phyloP scores from a whole-genome alignment of 2,888 invertebrate genomes.

The Coremacera marginata region DNA sequence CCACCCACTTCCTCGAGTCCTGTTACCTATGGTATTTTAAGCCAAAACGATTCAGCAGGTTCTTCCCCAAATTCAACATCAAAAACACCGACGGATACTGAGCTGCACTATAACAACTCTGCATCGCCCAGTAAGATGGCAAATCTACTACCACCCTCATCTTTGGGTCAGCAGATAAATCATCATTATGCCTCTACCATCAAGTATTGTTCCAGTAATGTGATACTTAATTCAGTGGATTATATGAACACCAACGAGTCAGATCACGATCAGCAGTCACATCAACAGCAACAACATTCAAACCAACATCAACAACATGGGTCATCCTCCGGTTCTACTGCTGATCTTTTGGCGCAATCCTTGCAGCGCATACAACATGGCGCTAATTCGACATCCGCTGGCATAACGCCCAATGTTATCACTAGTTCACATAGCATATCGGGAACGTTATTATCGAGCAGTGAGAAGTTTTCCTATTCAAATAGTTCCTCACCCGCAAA shows the following conservation, averaged over 20 bases:
- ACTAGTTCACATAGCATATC: conserved; percentile 45
- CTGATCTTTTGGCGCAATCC: conserved; percentile 48
- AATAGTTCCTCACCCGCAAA: conserved; percentile 57
- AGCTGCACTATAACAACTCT: conserved; percentile 45
- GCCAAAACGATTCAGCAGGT: conserved; percentile 55
- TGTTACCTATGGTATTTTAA: conserved; percentile 55
- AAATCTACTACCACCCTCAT: conserved; percentile 48
- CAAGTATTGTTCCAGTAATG: conserved; percentile 67
- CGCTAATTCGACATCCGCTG: conserved; percentile 38
- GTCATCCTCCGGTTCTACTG: neutral
- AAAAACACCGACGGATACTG: conserved; percentile 58
- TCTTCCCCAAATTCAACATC: conserved; percentile 58
- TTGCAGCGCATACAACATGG: conserved; percentile 42
- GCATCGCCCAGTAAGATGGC: conserved; percentile 43
- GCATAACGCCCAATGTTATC: conserved; percentile 46
- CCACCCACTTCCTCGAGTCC: conserved; percentile 61
- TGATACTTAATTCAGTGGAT: conserved; percentile 59
- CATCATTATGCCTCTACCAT: conserved; percentile 67
- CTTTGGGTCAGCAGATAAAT: conserved; percentile 51
- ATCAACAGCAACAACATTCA: conserved; percentile 41
- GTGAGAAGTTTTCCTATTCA: conserved; percentile 51
- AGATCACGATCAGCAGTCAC: conserved; percentile 28
- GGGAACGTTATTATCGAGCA: conserved; percentile 34
- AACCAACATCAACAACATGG: conserved; percentile 37
- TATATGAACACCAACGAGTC: conserved; percentile 46